Evolutionary conservation across 1,140 invertebrate genomes (phyloP), one percentile per base, ranked within the genome.

Genomic region (Andricus grossulariae): DNA sequence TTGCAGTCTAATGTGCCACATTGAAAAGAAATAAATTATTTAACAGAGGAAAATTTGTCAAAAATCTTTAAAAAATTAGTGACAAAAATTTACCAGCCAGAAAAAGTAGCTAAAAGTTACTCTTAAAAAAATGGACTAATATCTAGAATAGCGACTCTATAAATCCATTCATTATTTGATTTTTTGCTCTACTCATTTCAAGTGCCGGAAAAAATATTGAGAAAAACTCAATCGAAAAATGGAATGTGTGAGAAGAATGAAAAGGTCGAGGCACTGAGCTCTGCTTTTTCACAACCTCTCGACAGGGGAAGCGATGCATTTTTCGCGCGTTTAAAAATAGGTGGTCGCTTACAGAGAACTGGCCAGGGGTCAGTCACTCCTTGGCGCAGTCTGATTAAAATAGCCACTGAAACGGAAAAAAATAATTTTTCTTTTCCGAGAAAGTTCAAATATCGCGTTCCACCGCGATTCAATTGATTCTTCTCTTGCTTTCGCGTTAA

Each of bases 361-460:
- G 90, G 87, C 90, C 90, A 91, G 89, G 88, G 90, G 90, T 91
- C 90, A 91, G 85, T 91, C 85, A 91, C 90, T 89, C 86, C 88
- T 85, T 79, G 84, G 83, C 83, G 84, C 81, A 73, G 82, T 75
- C 6, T 15, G 76, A 79, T 88, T 88, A 91, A 90, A 91, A 91
- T 91, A 91, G 87, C 88, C 76, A 75, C 82, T 82, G 81, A 87
- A 87, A 88, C 82, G 83, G 83, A 82, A 88, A 89, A 78, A 89
- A 88, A 89, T 87, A 83, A 89, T 88, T 90, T 86, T 87, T 80
- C 81, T 78, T 54, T 55, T 77, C 32, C 50, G 74, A 39, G 15
- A 66, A 66, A 66, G 16, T 32, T 45, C 25, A 45, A 66, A 66
- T 45, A 66, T 66, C 15, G 16, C 60, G 60, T 60, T 32, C 25